Conservation (phyloP, 2,888 invertebrate species). For the Cheilosia grossa region DNA sequence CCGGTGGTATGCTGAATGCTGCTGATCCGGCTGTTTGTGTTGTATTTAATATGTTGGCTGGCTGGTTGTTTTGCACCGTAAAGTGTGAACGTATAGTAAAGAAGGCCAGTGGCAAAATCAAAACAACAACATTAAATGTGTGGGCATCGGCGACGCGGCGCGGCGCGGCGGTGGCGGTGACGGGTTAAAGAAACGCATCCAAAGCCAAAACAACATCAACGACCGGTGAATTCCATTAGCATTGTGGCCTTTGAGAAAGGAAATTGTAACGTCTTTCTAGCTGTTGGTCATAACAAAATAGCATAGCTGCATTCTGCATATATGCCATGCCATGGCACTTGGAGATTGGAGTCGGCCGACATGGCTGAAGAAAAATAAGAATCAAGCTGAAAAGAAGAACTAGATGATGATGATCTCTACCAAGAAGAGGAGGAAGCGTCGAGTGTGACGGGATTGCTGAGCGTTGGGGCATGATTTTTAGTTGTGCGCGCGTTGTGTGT, state of each 20-base stretch:
- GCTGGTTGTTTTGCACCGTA: conserved; percentile 37
- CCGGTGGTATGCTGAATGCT: conserved; percentile 47
- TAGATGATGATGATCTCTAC: neutral
- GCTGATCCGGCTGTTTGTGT: conserved; percentile 40
- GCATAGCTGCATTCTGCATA: conserved; percentile 47
- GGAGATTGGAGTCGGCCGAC: conserved; percentile 19
- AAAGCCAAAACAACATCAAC: conserved; percentile 65
- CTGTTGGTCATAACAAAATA: conserved; percentile 67
- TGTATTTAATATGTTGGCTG: conserved; percentile 16
- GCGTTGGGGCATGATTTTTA: conserved; percentile 43
- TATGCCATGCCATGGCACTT: conserved; percentile 30
- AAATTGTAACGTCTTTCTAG: conserved; percentile 70
- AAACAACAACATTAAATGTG: conserved; percentile 58
- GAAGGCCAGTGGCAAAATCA: conserved; percentile 64
- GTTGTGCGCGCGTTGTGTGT: conserved; percentile 20
- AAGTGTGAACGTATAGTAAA: conserved; percentile 51
- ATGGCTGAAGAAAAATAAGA: conserved; percentile 38
- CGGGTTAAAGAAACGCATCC: conserved; percentile 48
- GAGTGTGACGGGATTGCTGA: conserved; percentile 40
- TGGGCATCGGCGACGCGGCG: neutral
- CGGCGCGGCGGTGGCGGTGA: conserved; percentile 21
- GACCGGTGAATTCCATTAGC: conserved; percentile 70
- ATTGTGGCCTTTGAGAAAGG: conserved; percentile 54
- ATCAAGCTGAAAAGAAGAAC: conserved; percentile 28
- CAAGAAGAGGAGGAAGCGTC: conserved; percentile 30